These are phyloP conservation scores for Fulmarus glacialis DNA, from an alignment of 2,113 vertebrate genomes.

Conservation along the genomic window DNA sequence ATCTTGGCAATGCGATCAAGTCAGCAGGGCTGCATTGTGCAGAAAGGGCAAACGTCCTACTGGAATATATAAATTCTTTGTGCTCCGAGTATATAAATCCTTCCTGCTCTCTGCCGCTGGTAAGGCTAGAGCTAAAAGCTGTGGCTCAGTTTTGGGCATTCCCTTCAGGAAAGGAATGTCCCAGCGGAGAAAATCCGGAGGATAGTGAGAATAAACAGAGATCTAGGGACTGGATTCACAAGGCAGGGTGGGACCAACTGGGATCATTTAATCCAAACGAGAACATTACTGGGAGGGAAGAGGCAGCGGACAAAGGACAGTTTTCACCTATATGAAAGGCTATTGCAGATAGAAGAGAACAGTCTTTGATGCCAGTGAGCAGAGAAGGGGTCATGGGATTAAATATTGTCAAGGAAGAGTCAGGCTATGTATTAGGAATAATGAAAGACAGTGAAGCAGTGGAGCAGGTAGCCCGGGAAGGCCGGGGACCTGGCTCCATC, in stretches of 20 bases:
- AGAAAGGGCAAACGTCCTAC: neutral
- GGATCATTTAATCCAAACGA: neutral
- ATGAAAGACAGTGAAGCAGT: neutral
- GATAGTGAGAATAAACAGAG: neutral
- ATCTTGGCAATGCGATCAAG: neutral
- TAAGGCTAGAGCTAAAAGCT: neutral
- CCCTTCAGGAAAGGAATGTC: neutral
- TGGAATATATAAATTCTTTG: neutral
- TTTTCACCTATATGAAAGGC: neutral
- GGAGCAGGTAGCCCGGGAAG: neutral
- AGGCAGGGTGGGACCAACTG: neutral
- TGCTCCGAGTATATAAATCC: neutral
- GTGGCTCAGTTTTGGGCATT: neutral
- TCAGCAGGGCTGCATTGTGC: neutral
- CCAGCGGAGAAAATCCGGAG: neutral
- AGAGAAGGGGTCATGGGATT: neutral
- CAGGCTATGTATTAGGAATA: neutral
- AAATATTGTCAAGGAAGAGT: neutral
- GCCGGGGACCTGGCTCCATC: neutral
- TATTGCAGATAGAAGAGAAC: neutral
- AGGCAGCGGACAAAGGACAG: neutral
- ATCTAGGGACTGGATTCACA: neutral
- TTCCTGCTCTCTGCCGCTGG: neutral
- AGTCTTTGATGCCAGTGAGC: neutral
- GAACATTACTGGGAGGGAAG: neutral